A percentile compares a stretch with the other conserved stretches of the same genome.
phyloP scores from a whole-genome alignment of 2,797 vertebrate species.

The Sylvilagus floridanus region DNA sequence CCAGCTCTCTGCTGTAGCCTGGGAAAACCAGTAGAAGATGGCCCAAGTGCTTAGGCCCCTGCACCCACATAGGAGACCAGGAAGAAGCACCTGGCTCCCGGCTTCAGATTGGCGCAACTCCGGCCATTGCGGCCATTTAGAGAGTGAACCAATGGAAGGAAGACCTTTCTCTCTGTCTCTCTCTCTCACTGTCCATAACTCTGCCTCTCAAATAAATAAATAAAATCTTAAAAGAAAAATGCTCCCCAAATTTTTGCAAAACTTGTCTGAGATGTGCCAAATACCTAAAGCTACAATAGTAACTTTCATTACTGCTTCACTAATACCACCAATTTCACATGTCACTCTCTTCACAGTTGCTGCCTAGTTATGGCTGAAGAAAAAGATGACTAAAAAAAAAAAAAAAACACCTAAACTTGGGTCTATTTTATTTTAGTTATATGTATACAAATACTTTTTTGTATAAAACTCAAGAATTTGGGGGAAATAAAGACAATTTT shows the following conservation, averaged over 20 bases:
- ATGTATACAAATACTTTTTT: conserved; percentile 11
- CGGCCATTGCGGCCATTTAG: no score
- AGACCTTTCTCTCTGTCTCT: no score
- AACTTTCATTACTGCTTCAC: conserved; percentile 9
- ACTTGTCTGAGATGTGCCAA: conserved; percentile 17
- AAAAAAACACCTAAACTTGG: not conserved
- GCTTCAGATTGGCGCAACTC: no score
- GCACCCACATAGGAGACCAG: no score
- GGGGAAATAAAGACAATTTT: conserved; percentile 59
- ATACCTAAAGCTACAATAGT: not conserved
- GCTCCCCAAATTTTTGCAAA: not conserved
- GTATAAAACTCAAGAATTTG: conserved; percentile 52
- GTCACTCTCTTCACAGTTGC: not conserved
- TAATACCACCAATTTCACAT: not conserved
- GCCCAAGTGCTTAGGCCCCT: no score
- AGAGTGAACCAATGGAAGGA: not conserved
- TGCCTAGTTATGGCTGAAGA: not conserved
- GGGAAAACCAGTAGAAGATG: no score
- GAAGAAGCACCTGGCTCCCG: no score
- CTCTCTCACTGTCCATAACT: no score
- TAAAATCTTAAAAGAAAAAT: not conserved
- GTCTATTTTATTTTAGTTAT: conserved; percentile 53
- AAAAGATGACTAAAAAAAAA: not conserved
- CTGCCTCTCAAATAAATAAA: no score
- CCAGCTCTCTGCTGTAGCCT: no score